Base-by-base conservation (phyloP, 2,888 invertebrate genomes). In the Volucella inanis region DNA sequence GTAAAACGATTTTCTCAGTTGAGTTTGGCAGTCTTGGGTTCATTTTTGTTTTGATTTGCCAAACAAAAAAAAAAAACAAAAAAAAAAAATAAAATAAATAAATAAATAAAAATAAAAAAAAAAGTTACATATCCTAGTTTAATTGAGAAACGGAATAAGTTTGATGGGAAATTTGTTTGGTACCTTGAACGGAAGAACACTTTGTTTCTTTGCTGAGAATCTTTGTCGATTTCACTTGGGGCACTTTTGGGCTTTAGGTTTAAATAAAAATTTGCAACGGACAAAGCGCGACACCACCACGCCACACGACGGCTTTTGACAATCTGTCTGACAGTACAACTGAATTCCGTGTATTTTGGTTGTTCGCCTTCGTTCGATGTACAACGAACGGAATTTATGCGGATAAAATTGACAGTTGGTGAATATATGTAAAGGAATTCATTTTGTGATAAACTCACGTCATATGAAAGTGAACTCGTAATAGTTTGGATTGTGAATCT, bases 221-320 rank as follows among this genome's bases (percentile, higher is more conserved):
- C 6, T 31, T 31, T 31, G 31, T 31, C 14, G 47, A 70, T 75
- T 79, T 65, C 84, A 84, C 84, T 79, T 54, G 62, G 41, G 3
- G 50, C 68, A 75, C 74, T 79, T 65, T 71, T 10, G 18, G 50
- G 50, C 31, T 18, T 31, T 31, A 31, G 39, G 14, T 43, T 18
- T 18, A 49, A 6, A 52, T 2, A n/a, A 14, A 38, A 72, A 54
- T 15, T 38, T 38, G 14, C 22, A 55, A 45, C 31, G 15, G 14
- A 31, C 38, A 41, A 47, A 47, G 14, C 57, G 78, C 78, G 57
- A 4, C 38, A 38, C 75, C 0, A 47, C 64, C 49, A 47, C 41
- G 61, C 79, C 31, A 38, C 65, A 75, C 75, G 62, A 79, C 47
- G 67, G 75, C 84, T 75, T 84, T 75, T 79, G 75, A 79, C 84